These are phyloP conservation scores for Macheiramphus alcinus DNA, from an alignment of 2,113 vertebrate species.

Conservation along the genomic window DNA sequence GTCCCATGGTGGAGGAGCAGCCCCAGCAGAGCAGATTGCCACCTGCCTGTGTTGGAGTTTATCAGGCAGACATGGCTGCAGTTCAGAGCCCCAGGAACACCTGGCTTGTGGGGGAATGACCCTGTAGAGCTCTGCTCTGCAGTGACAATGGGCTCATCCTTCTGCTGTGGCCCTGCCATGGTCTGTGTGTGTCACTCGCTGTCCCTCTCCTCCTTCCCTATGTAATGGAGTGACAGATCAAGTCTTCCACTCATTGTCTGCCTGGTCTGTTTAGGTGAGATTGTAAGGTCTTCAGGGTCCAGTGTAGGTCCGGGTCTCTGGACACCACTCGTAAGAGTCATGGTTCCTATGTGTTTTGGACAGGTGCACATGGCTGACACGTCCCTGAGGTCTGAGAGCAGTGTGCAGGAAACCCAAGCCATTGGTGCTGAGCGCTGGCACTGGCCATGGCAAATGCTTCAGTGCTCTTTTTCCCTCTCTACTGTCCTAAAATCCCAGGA, in stretches of 20 bases:
- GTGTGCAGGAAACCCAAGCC: background rate
- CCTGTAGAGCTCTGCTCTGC: background rate
- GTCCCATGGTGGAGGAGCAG: background rate
- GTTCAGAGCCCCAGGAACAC: background rate
- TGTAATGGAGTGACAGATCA: background rate
- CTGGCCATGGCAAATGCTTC: background rate
- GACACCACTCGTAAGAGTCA: background rate
- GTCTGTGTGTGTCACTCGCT: background rate
- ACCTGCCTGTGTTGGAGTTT: background rate
- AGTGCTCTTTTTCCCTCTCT: background rate
- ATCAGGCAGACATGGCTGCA: rapidly evolving
- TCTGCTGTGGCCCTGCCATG: background rate
- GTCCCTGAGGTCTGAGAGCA: background rate
- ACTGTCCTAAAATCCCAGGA: background rate
- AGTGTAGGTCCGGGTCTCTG: background rate
- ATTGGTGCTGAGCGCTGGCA: background rate
- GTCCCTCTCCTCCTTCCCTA: background rate
- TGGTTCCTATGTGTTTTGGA: background rate
- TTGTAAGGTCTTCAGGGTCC: background rate
- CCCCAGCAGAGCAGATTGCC: background rate
- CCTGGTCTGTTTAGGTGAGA: background rate
- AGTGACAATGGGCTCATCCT: background rate
- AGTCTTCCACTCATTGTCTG: background rate
- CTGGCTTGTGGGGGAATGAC: background rate
- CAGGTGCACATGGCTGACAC: rapidly evolving